These are phyloP conservation scores for Anadara kagoshimensis DNA, from an alignment of 1,140 invertebrate genomes.

Conservation along the genomic window DNA sequence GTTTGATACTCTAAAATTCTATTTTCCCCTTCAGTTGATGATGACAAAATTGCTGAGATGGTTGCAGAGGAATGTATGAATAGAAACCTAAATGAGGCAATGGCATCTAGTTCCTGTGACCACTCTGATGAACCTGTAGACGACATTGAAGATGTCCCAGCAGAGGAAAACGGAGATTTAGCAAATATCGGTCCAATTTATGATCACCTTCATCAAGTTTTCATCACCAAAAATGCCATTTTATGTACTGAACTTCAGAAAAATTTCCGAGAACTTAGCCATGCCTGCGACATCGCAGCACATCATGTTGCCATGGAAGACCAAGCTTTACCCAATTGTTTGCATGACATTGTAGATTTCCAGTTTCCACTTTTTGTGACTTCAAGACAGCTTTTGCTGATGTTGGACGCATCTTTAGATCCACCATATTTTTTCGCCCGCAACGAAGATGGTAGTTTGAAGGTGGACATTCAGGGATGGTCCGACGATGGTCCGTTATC, in stretches of 20 bases:
- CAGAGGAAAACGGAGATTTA: slow-evolving; percentile 11
- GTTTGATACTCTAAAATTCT: no score
- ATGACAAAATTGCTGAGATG: not conserved
- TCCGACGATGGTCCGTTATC: slow-evolving; percentile 51
- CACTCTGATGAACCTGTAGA: not conserved
- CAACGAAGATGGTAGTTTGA: slow-evolving; percentile 55
- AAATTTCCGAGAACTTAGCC: slow-evolving; percentile 62
- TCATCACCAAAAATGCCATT: slow-evolving; percentile 68
- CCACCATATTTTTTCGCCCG: slow-evolving; percentile 54
- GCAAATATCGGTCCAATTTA: slow-evolving; percentile 28
- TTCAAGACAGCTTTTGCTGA: slow-evolving; percentile 55
- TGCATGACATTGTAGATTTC: slow-evolving; percentile 51
- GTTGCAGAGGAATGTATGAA: no score
- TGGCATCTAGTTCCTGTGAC: not conserved
- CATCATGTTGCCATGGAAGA: slow-evolving; percentile 41
- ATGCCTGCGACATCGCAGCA: slow-evolving; percentile 44
- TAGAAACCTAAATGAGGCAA: not conserved
- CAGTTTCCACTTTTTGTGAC: slow-evolving; percentile 62
- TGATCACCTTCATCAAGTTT: slow-evolving; percentile 62
- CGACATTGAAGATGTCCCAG: slow-evolving; percentile 13
- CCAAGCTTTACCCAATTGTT: slow-evolving; percentile 44
- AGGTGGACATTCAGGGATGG: slow-evolving; percentile 55
- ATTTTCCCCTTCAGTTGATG: not conserved
- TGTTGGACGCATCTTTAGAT: slow-evolving; percentile 60
- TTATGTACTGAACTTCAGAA: slow-evolving; percentile 67